Evolutionary conservation across 1,140 invertebrate species (phyloP), one percentile per base, ranked within the genome.

Genomic region (Tetramorium parvispinum): DNA sequence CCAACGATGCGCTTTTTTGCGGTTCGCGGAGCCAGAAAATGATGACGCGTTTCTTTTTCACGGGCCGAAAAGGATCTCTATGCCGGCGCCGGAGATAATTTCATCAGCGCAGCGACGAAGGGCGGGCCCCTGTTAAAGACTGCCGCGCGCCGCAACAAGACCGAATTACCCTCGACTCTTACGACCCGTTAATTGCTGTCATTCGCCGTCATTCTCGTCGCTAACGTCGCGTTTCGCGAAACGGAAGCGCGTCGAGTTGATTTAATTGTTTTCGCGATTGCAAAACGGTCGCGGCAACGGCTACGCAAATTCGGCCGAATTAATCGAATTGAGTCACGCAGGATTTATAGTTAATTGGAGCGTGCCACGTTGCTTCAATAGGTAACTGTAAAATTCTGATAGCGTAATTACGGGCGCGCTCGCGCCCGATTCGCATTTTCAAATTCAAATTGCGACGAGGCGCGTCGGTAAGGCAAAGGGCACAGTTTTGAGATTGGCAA

Each of bases 11-110:
- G 86, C 61, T 61, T 87, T 90, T 90, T 89, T 87, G 85, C 86
- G 68, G 86, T 49, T 88, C 75, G 85, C 10, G 79, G 88, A 86
- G 61, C 85, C 86, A 89, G 88, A 91, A 92, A 89, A 91, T 86
- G 76, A 81, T 40, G 13, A 24, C 76, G 73, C 70, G 18, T 76
- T 78, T 63, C 10, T 66, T 78, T 78, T 55, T 37, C 3, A 77
- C 32, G 10, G 21, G 3, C 63, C 76, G 10, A 18, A 68, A 85
- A 49, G 40, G 24, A 21, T 46, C 37, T 32, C 37, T 53, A 1
- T 8, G 55, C 8, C 18, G 59, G 3, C 40, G 40, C 51, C 16
- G 63, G 18, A 27, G 49, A 81, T 70, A 86, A 86, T 81, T 81
- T 81, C n/a, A 81, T 86, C 51, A 55, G 49, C 24, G 37, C 37